Conservation (phyloP, 1,140 invertebrate species). For the Archegozetes longisetosus region DNA sequence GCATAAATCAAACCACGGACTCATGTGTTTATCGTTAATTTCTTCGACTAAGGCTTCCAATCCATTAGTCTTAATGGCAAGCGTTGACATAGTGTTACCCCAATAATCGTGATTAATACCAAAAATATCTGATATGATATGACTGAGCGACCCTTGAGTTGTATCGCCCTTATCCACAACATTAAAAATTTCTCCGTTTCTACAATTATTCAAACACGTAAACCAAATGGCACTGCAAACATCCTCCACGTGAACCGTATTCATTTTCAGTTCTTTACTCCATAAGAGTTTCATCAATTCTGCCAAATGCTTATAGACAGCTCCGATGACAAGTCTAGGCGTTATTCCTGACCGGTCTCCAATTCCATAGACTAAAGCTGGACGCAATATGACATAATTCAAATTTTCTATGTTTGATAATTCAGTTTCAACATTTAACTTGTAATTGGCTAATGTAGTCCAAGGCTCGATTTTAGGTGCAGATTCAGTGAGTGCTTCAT, state of each 20-base stretch:
- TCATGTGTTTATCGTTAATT: conserved; percentile 78
- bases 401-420: conserved; percentile 46
- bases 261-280: conserved; percentile 63
- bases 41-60: conserved; percentile 55
- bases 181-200: conserved; percentile 51
- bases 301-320: conserved; percentile 66
- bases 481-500: conserved; percentile 40
- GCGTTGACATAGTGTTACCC: conserved; percentile 53
- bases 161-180: conserved; percentile 62
- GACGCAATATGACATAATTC: conserved; percentile 61
- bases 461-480: conserved; percentile 55
- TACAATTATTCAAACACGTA: conserved; percentile 33
- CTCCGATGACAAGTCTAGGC: conserved; percentile 62
- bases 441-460: conserved; percentile 64
- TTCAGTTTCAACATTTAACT: conserved; percentile 62
- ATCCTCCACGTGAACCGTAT: conserved; percentile 72
- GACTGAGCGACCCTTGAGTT: conserved; percentile 61
- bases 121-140: conserved; percentile 62
- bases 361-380: conserved; percentile 67
- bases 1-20: conserved; percentile 72
- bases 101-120: conserved; percentile 71
- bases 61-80: conserved; percentile 42
- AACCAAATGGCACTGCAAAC: conserved; percentile 60
- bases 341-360: conserved; percentile 65
- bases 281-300: conserved; percentile 83